A percentile compares a stretch with the other conserved stretches of the same genome.
phyloP scores from a whole-genome alignment of 2,797 vertebrate genomes.

The Protosalanx chinensis region DNA sequence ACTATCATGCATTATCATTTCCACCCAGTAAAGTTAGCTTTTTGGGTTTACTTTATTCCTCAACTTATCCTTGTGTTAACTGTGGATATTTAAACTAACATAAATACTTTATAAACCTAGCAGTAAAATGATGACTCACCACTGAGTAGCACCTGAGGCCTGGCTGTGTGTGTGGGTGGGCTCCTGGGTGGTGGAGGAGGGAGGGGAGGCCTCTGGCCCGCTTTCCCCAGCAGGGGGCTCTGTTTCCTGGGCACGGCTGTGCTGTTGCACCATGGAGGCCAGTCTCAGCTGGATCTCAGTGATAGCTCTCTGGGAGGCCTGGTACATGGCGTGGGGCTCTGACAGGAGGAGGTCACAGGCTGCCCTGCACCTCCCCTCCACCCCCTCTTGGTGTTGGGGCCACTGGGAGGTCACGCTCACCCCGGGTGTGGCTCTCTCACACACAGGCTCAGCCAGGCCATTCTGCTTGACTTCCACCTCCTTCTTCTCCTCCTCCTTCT shows the following conservation, averaged over 20 bases:
- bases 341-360: slow-evolving; percentile 75
- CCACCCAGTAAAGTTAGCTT: neutral
- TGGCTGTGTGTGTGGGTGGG: slow-evolving; percentile 29
- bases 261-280: slow-evolving; percentile 78
- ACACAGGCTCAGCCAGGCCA: neutral
- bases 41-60: neutral
- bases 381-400: neutral
- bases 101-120: neutral
- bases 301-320: slow-evolving; percentile 73
- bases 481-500: neutral
- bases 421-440: fast-evolving
- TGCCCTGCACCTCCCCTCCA: slow-evolving; percentile 11
- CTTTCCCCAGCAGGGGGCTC: slow-evolving; percentile 16
- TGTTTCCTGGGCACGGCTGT: slow-evolving; percentile 60
- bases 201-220: slow-evolving; percentile 7
- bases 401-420: too few relatives aligned
- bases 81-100: too few relatives aligned
- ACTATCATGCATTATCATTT: neutral
- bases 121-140: slow-evolving; percentile 45
- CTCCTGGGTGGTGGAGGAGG: slow-evolving; percentile 16
- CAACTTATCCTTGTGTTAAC: too few relatives aligned
- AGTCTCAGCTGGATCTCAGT: slow-evolving; percentile 79
- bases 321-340: slow-evolving; percentile 77
- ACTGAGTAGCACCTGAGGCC: slow-evolving; percentile 28
- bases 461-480: neutral